A percentile compares a stretch with the other conserved stretches of the same genome.
Evolutionary conservation across 2,113 vertebrate species (phyloP).

Genomic region (Epinephelus fuscoguttatus): DNA sequence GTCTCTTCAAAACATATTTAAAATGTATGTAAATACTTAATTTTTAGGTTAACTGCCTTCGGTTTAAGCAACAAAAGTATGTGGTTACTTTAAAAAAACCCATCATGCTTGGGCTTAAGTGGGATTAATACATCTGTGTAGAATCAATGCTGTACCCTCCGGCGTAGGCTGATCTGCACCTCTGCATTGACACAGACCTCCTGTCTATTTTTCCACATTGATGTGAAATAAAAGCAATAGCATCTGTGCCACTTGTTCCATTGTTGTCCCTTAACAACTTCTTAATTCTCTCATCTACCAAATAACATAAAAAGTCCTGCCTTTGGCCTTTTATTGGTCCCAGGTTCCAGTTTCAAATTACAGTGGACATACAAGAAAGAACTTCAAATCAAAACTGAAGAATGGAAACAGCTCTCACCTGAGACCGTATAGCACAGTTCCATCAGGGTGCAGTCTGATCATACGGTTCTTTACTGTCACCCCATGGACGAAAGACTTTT

Average conservation of each 20-base stretch:
- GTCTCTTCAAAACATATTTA: too few relatives aligned
- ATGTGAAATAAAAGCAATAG: neutral
- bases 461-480: conserved; percentile 96
- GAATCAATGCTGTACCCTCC: too few relatives aligned
- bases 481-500: conserved; percentile 95
- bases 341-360: neutral
- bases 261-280: neutral
- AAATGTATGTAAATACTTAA: too few relatives aligned
- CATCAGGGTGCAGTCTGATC: conserved; percentile 95
- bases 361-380: neutral
- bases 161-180: too few relatives aligned
- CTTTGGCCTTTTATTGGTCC: neutral
- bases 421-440: conserved; percentile 93
- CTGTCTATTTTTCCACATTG: too few relatives aligned
- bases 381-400: neutral
- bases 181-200: too few relatives aligned
- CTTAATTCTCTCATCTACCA: neutral
- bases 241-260: neutral
- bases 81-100: too few relatives aligned
- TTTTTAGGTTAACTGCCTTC: too few relatives aligned
- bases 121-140: too few relatives aligned
- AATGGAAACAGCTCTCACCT: conserved; percentile 80
- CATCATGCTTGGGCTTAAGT: too few relatives aligned
- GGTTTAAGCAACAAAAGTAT: too few relatives aligned
- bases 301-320: neutral